phyloP scores from a whole-genome alignment of 2,888 invertebrate genomes.

The Neoscelio sp. region DNA sequence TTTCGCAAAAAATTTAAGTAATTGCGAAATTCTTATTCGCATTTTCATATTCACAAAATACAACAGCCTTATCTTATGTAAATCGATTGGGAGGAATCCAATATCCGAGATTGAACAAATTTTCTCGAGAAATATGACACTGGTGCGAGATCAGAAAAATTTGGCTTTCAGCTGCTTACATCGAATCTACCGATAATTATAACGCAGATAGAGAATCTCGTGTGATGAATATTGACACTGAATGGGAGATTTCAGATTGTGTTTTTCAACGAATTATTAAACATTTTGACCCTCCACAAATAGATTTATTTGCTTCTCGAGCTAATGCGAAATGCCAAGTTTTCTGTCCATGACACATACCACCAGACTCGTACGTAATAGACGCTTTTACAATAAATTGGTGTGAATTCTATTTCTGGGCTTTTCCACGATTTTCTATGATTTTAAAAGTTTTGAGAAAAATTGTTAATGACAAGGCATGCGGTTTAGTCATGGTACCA shows the following conservation, averaged over 20 bases:
- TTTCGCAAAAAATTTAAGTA: too few species aligned
- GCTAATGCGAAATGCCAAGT: constrained; percentile 70
- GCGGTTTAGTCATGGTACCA: constrained; percentile 74
- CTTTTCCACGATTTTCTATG: constrained; percentile 73
- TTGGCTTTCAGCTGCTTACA: background rate
- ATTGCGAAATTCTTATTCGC: background rate
- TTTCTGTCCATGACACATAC: constrained; percentile 71
- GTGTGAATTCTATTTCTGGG: constrained; percentile 66
- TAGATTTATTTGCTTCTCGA: constrained; percentile 71
- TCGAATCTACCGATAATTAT: too few species aligned
- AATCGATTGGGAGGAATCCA: background rate
- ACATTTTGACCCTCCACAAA: constrained; percentile 44
- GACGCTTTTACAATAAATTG: constrained; percentile 73
- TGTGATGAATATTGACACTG: background rate
- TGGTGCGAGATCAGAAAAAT: background rate
- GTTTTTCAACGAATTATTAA: constrained; percentile 24
- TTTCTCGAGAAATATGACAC: background rate
- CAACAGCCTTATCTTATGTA: background rate
- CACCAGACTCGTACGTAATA: constrained; percentile 66
- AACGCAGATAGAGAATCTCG: background rate
- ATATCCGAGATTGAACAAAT: background rate
- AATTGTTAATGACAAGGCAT: constrained; percentile 71
- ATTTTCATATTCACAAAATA: too few species aligned
- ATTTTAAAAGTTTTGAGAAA: constrained; percentile 71
- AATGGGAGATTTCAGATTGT: constrained; percentile 1